Conservation (phyloP, 2,797 vertebrate species). For the Geotrypetes seraphini region DNA sequence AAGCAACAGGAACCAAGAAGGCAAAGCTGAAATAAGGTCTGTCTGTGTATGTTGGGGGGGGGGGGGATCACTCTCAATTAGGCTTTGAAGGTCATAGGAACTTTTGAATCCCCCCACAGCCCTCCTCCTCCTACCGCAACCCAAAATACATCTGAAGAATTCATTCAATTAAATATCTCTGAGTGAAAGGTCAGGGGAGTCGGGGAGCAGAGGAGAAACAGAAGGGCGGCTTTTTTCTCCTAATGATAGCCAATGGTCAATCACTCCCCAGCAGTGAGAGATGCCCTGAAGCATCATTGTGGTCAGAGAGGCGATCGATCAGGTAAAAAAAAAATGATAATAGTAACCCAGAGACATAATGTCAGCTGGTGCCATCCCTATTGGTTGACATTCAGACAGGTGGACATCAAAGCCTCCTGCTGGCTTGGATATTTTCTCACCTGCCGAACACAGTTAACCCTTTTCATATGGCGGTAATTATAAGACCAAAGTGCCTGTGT, state of each 20-base stretch:
- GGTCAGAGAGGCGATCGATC: slow-evolving; percentile 77
- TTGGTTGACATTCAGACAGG: slow-evolving; percentile 72
- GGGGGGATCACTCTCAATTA: slow-evolving; percentile 82
- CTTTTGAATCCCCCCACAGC: slow-evolving; percentile 43
- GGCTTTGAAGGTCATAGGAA: slow-evolving; percentile 81
- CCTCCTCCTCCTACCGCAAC: slow-evolving; percentile 37
- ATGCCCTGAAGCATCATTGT: slow-evolving; percentile 80
- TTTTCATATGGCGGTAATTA: slow-evolving; percentile 46
- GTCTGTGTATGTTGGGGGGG: no score
- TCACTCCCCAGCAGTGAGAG: slow-evolving; percentile 79
- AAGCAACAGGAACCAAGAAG: slow-evolving; percentile 50
- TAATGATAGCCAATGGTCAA: slow-evolving; percentile 94
- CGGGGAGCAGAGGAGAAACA: slow-evolving; percentile 64
- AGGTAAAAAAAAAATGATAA: slow-evolving; percentile 69
- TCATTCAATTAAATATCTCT: slow-evolving; percentile 93
- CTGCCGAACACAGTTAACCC: slow-evolving; percentile 52
- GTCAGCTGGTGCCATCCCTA: slow-evolving; percentile 68
- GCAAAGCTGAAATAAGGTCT: slow-evolving; percentile 61
- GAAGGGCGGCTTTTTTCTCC: slow-evolving; percentile 42
- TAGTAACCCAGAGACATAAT: slow-evolving; percentile 90
- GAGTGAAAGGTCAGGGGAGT: slow-evolving; percentile 93
- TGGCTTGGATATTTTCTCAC: slow-evolving; percentile 28
- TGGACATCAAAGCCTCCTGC: slow-evolving; percentile 57
- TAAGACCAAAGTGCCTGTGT: no score
- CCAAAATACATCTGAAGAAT: slow-evolving; percentile 84